Evolutionary conservation across 37 sponge, comb jelly and placozoan species (phyloP), one percentile per base, ranked within the genome.

Genomic region (Chondrilla cf. caribensis): DNA sequence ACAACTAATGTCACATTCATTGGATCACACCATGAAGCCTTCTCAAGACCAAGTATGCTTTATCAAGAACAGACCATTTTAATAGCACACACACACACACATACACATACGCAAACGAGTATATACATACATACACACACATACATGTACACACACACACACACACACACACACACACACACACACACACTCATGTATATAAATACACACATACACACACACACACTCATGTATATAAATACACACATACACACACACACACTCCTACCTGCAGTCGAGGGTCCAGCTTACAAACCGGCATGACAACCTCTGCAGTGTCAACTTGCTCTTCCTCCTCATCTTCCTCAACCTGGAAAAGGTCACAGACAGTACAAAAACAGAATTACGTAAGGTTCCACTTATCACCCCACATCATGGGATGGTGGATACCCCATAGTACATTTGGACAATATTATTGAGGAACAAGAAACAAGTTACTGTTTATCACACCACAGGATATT

Each of bases 211-310:
- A 77, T 51, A 39, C 51, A 77, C 2, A 39, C 51, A 39, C 42
- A 38, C 26, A 40, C 51, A 39, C 44, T 4, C 78, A 77, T 21
- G 38, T 47, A 28, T 28, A 33, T 21, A 28, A 1, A 68, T 4
- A 36, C 44, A 39, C 78, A 77, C 44, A 77, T 47, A 28, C 55
- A 33, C 29, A 28, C 42, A 68, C 32, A 36, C 37, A 32, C 70
- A 68, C 29, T 3, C 81, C 4, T 68, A 87, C 87, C 87, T 87
- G 85, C 31, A 87, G 33, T 35, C 86, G 70, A 18, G 29, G 60
- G 62, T 87, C 88, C 41, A 87, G 75, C 36, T 87, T 91, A 29
- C 86, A 87, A 24, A 57, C 75, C 14, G 62, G 44, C n/a, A 70
- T 42, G 42, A 67, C 33, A 24, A 15, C 8, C 31, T 75, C 54